Base-by-base conservation (phyloP, 2,113 vertebrate species). In the Toxostoma redivivum region DNA sequence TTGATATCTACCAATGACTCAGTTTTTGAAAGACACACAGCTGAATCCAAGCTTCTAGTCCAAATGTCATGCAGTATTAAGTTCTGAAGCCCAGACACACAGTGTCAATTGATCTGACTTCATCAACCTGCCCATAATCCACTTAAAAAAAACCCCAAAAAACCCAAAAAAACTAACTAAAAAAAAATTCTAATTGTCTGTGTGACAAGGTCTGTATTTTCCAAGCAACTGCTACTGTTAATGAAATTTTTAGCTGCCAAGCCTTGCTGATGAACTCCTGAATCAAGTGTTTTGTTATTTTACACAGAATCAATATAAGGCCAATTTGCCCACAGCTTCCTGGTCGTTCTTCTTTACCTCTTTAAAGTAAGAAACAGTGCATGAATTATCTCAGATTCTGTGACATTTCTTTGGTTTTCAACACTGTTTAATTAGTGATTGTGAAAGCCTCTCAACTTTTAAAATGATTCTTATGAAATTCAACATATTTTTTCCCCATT, bases 21-120 rank as follows among this genome's bases (percentile, higher is more conserved):
- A 33, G 10, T 54, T 93, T 90, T 84, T 66, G 51, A 94, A 84
- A 86, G 71, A 54, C 47, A 80, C 12, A 5, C 56, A 71, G 54
- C 10, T 86, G 88, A 88, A 86, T 84, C 67, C 77, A 86, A 81
- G 77, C 35, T 88, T 91, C 91, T 31, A 84, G 61, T 83, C 66
- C 83, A 96, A 93, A 93, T 93, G 74, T 94, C 90, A 92, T 42
- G 33, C 33, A 70, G 70, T 58, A 86, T 90, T 90, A 90, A 90
- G 54, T 66, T 83, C 82, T 90, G 79, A 90, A 92, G 62, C 81
- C 86, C 58, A 82, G 65, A 38, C 37, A 80, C 54, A 86, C 74
- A 44, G n/a, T 51, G 50, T 48, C 85, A 92, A 71, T 70, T 88
- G 65, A 91, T 62, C 86, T 92, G 67, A 71, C 82, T 93, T 90